A percentile compares a stretch with the other conserved stretches of the same genome.
These are phyloP conservation scores for Calidris pygmaea DNA, from an alignment of 2,113 vertebrate species.

Conservation along the genomic window DNA sequence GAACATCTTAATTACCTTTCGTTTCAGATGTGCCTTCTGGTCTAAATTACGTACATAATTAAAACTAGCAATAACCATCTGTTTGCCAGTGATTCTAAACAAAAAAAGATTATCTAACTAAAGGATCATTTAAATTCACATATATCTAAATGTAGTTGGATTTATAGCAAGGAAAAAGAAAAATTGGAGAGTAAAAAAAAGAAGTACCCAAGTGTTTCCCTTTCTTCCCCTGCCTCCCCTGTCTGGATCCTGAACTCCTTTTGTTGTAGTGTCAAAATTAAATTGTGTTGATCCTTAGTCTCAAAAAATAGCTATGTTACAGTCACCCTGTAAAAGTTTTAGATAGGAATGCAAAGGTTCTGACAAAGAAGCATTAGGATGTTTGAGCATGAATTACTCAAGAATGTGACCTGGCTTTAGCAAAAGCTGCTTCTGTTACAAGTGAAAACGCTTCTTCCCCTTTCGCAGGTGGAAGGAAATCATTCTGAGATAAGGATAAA, in stretches of 20 bases:
- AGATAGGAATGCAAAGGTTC: not conserved
- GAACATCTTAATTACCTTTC: conserved; percentile 32
- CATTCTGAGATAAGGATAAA: not conserved
- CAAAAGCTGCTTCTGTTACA: not conserved
- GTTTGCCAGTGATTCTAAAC: not conserved
- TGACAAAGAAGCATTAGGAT: not conserved
- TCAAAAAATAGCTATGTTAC: not conserved
- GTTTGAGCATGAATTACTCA: not conserved
- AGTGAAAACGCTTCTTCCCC: not conserved
- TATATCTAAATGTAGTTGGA: not conserved
- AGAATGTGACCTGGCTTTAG: not conserved
- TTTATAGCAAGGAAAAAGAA: not conserved
- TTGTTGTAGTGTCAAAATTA: not conserved
- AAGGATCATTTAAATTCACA: not conserved
- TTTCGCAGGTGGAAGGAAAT: not conserved
- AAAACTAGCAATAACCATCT: conserved; percentile 36
- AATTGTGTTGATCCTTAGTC: not conserved
- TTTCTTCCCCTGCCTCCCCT: not conserved
- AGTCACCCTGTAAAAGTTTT: not conserved
- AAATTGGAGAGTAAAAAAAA: not conserved
- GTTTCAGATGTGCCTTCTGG: conserved; percentile 13
- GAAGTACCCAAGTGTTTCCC: not conserved
- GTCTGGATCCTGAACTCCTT: not conserved
- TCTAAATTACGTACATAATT: conserved; percentile 29
- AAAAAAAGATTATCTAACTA: not conserved